Evolutionary conservation across 2,888 invertebrate genomes (phyloP).

Genomic region (Calliphora vomitoria): DNA sequence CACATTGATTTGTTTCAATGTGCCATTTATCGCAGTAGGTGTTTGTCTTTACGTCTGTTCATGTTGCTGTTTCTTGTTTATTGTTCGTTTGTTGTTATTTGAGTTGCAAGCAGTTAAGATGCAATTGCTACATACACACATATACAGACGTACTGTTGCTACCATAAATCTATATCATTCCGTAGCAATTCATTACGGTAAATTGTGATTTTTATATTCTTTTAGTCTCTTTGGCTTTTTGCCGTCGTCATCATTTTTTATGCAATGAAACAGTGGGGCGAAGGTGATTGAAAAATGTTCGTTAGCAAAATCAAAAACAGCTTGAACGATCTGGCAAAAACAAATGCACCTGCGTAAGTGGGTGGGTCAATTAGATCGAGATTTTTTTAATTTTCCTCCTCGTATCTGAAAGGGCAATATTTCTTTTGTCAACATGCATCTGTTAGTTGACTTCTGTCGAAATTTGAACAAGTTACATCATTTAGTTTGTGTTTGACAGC

Average conservation of each 20-base stretch:
- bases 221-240: constrained; percentile 32
- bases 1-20: constrained; percentile 70
- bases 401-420: too few relatives aligned
- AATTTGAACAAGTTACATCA: too few relatives aligned
- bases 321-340: too few relatives aligned
- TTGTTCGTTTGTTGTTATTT: constrained; percentile 50
- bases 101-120: constrained; percentile 65
- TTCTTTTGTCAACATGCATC: too few relatives aligned
- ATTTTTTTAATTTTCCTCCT: too few relatives aligned
- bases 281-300: background rate
- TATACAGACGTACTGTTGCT: background rate
- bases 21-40: constrained; percentile 73
- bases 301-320: too few relatives aligned
- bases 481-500: too few relatives aligned
- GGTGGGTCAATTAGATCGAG: too few relatives aligned
- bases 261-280: constrained; percentile 25
- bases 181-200: constrained; percentile 66
- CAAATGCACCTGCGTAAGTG: too few relatives aligned
- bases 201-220: constrained; percentile 46
- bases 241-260: constrained; percentile 48
- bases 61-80: constrained; percentile 58
- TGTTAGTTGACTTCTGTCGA: too few relatives aligned
- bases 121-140: constrained; percentile 46
- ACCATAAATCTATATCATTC: constrained; percentile 44
- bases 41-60: constrained; percentile 64